phyloP scores from a whole-genome alignment of 2,113 vertebrate genomes.

The Arothron firmamentum region DNA sequence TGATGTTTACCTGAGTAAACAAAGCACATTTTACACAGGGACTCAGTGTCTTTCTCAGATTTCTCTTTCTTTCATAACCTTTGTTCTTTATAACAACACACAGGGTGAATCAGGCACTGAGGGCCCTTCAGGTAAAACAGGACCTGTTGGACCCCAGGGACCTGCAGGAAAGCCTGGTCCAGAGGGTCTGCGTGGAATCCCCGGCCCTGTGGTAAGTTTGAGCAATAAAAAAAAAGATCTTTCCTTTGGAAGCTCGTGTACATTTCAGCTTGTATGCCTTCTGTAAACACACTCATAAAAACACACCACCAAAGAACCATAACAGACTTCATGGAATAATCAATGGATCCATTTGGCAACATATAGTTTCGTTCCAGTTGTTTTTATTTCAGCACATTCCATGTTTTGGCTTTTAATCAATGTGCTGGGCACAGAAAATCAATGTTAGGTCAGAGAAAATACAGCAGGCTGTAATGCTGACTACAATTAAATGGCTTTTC shows the following conservation, averaged over 20 bases:
- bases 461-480: constrained; percentile 56
- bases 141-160: constrained; percentile 93
- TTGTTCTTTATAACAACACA: constrained; percentile 4
- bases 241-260: too few species aligned
- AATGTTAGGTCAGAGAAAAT: constrained; percentile 57
- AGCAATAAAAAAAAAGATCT: too few species aligned
- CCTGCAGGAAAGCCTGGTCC: constrained; percentile 91
- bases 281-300: constrained; percentile 4
- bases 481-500: constrained; percentile 58
- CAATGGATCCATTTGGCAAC: constrained; percentile 56
- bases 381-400: constrained; percentile 63
- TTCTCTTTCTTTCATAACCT: neutral
- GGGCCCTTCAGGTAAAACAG: constrained; percentile 93
- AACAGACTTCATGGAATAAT: constrained; percentile 65
- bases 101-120: constrained; percentile 92
- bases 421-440: constrained; percentile 55
- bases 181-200: constrained; percentile 93
- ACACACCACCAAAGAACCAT: constrained; percentile 34
- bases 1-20: too few species aligned
- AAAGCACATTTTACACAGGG: too few species aligned
- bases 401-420: constrained; percentile 65
- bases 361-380: constrained; percentile 48
- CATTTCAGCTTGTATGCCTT: too few species aligned
- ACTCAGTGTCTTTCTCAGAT: neutral
- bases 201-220: constrained; percentile 88